phyloP scores from a whole-genome alignment of 2,888 invertebrate genomes.

The Erebia ligea region DNA sequence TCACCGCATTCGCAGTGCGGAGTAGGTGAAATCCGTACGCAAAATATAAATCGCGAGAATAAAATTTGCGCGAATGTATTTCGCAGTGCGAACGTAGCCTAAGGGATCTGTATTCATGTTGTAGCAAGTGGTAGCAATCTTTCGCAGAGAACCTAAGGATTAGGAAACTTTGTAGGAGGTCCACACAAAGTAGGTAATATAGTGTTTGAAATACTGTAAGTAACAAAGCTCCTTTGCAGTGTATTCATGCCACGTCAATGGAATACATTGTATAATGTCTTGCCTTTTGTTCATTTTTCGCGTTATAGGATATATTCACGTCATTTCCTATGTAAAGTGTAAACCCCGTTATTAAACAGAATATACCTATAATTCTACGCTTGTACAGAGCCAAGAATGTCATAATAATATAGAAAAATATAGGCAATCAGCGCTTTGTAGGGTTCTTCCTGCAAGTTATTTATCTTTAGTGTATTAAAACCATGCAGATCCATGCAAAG shows the following conservation, averaged over 20 bases:
- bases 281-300: conserved; percentile 4
- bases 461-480: too few species aligned
- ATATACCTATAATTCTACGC: too few species aligned
- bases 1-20: too few species aligned
- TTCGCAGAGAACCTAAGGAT: neutral
- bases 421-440: too few species aligned
- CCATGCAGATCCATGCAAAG: too few species aligned
- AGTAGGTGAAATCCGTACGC: too few species aligned
- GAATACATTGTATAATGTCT: neutral
- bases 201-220: neutral
- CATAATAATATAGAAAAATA: neutral
- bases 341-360: neutral
- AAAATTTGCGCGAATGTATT: too few species aligned
- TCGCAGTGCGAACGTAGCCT: too few species aligned
- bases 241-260: neutral
- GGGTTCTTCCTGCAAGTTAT: too few species aligned
- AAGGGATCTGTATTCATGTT: too few species aligned
- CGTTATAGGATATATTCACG: neutral
- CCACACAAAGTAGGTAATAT: neutral
- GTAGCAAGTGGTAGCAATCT: neutral
- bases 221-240: neutral
- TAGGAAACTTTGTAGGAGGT: neutral
- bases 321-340: neutral
- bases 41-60: too few species aligned
- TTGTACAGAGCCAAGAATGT: too few species aligned